A percentile compares a stretch with the other conserved stretches of the same genome.
phyloP scores from a whole-genome alignment of 2,888 invertebrate genomes.

The Apeira syringaria region DNA sequence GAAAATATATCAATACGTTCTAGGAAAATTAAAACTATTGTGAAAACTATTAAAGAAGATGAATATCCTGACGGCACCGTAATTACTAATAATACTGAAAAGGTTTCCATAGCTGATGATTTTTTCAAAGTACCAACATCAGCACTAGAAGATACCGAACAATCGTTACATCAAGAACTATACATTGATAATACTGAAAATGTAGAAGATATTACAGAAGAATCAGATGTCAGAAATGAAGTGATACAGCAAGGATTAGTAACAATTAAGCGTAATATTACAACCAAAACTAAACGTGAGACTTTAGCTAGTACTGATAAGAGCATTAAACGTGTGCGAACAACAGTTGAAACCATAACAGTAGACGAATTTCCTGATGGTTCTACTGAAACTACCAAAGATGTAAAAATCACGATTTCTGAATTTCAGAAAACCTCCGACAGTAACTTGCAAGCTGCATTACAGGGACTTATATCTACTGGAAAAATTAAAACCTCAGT shows the following conservation, averaged over 20 bases:
- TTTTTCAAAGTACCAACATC: conserved; percentile 43
- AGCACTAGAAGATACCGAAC: conserved; percentile 38
- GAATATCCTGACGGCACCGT: conserved; percentile 71
- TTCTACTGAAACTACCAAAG: conserved; percentile 81
- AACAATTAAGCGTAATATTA: conserved; percentile 66
- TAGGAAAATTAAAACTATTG: conserved; percentile 65
- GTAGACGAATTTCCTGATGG: conserved; percentile 79
- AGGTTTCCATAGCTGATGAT: conserved; percentile 66
- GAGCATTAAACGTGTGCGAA: conserved; percentile 82
- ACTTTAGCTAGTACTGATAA: conserved; percentile 75
- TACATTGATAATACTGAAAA: conserved; percentile 59
- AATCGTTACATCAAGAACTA: conserved; percentile 45
- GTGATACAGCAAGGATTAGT: conserved; percentile 55
- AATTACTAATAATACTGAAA: conserved; percentile 68
- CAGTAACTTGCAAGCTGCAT: conserved; percentile 70
- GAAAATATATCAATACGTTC: conserved; percentile 47
- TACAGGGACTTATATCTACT: conserved; percentile 65
- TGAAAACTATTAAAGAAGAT: conserved; percentile 62
- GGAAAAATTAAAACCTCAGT: conserved; percentile 71
- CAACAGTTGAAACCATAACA: conserved; percentile 79
- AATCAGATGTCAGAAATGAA: conserved; percentile 68
- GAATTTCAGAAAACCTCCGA: conserved; percentile 76
- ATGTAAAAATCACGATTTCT: conserved; percentile 78
- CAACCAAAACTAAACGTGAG: conserved; percentile 74
- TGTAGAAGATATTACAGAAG: conserved; percentile 68